Conservation (phyloP, 2,113 vertebrate species). For the Ptilorrhoa leucosticta region DNA sequence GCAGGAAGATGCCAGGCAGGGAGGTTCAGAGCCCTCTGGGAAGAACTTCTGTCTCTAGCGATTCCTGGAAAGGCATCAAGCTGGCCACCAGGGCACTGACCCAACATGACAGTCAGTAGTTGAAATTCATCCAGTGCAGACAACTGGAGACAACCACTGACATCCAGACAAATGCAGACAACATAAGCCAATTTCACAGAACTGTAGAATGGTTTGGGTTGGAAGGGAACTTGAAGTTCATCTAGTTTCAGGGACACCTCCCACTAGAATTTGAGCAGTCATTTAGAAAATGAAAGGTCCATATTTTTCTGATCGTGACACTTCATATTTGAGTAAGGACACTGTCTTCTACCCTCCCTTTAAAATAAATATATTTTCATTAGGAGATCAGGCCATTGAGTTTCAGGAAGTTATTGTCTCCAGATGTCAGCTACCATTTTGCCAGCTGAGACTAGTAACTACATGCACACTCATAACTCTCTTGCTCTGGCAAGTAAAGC, state of each 20-base stretch:
- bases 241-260: not conserved
- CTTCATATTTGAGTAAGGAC: not conserved
- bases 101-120: not conserved
- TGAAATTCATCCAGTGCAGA: not conserved
- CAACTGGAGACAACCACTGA: not conserved
- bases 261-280: not conserved
- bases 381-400: not conserved
- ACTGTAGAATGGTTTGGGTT: not conserved
- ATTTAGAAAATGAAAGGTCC: not conserved
- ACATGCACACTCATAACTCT: not conserved
- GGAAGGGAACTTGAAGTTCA: not conserved
- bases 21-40: not conserved
- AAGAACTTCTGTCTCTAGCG: not conserved
- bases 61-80: not conserved
- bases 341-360: not conserved
- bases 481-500: not conserved
- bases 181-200: not conserved
- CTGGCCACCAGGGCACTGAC: not conserved
- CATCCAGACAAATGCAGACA: not conserved
- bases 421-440: conserved; percentile 11
- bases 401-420: conserved; percentile 9
- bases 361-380: not conserved
- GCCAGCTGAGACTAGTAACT: not conserved
- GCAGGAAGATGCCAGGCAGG: not conserved
- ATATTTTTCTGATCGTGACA: not conserved